A percentile compares a stretch with the other conserved stretches of the same genome.
Conservation (phyloP, 2,888 invertebrate genomes). For the Nowickia ferox region DNA sequence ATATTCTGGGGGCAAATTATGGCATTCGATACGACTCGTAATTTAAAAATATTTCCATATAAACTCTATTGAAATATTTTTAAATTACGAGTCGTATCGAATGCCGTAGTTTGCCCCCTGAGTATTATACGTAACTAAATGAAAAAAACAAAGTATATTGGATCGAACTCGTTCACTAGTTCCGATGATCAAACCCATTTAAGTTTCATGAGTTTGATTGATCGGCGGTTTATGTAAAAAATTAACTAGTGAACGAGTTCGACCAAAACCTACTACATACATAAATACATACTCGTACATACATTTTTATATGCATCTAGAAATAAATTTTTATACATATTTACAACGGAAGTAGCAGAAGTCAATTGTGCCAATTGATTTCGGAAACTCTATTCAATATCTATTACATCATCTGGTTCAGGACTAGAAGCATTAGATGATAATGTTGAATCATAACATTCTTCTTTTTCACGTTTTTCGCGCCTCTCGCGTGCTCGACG, state of each 20-base stretch:
- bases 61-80: too few relatives aligned
- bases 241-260: too few relatives aligned
- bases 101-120: too few relatives aligned
- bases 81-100: too few relatives aligned
- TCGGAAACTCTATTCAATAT: constrained; percentile 50
- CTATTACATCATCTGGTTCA: constrained; percentile 75
- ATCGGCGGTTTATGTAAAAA: too few relatives aligned
- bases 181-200: too few relatives aligned
- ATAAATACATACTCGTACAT: neutral
- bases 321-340: neutral
- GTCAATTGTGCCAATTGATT: constrained; percentile 4
- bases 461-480: constrained; percentile 84
- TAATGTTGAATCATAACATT: constrained; percentile 80
- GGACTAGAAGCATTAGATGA: constrained; percentile 82
- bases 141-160: too few relatives aligned
- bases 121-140: constrained; percentile 4
- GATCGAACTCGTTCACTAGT: too few relatives aligned
- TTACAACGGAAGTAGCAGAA: constrained; percentile 1
- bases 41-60: too few relatives aligned
- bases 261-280: too few relatives aligned
- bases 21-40: too few relatives aligned
- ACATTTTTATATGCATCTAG: neutral
- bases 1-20: neutral
- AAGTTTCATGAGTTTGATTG: too few relatives aligned
- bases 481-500: constrained; percentile 89